phyloP scores from a whole-genome alignment of 1,140 invertebrate genomes.

The Drosophila burlai region DNA sequence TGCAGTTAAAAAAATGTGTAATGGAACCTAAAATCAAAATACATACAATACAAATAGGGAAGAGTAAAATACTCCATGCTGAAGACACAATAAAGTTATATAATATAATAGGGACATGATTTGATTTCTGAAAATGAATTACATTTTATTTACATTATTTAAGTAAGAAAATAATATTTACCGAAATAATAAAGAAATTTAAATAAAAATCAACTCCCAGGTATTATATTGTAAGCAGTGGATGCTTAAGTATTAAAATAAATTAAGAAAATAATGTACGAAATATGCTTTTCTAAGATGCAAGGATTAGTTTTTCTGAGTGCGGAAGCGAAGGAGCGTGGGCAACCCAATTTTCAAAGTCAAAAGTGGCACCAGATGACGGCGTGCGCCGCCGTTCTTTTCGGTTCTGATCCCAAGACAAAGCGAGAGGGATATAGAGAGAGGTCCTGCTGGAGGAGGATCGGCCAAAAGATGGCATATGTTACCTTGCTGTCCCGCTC shows the following conservation, averaged over 20 bases:
- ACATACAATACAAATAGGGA: not conserved
- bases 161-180: too few relatives aligned
- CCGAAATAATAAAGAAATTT: too few relatives aligned
- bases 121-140: too few relatives aligned
- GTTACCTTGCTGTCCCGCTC: conserved; percentile 52
- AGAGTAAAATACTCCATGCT: too few relatives aligned
- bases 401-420: conserved; percentile 53
- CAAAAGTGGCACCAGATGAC: conserved; percentile 84
- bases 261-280: not conserved
- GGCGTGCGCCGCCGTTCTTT: conserved; percentile 80
- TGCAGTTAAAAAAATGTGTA: conserved; percentile 18
- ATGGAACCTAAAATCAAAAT: not conserved
- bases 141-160: too few relatives aligned
- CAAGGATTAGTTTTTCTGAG: conserved; percentile 25
- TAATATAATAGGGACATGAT: too few relatives aligned
- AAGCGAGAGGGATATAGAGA: conserved; percentile 13
- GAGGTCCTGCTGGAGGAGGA: conserved; percentile 30
- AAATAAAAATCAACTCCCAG: not conserved
- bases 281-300: not conserved
- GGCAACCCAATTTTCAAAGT: conserved; percentile 79
- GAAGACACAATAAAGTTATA: too few relatives aligned
- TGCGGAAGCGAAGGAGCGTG: conserved; percentile 51
- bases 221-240: not conserved
- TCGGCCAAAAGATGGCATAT: conserved; percentile 71
- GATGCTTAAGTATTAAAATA: not conserved